These are phyloP conservation scores for Tenthredo notha DNA, from an alignment of 2,888 invertebrate species.

Conservation along the genomic window DNA sequence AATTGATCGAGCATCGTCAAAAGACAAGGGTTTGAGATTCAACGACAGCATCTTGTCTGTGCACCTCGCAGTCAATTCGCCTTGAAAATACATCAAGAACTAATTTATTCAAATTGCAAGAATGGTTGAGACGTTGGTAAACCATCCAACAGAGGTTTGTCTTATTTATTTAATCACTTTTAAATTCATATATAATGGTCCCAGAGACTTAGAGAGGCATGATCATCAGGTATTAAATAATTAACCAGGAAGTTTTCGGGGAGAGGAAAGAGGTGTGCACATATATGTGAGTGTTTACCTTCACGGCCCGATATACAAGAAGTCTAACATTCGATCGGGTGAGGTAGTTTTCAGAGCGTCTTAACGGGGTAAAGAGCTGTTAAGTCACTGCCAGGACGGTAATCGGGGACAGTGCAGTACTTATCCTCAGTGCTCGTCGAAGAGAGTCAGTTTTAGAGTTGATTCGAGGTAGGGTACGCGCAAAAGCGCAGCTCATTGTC, in stretches of 20 bases:
- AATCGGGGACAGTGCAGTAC: conserved; percentile 51
- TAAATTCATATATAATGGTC: not conserved
- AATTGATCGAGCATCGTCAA: not conserved
- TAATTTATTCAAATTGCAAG: not conserved
- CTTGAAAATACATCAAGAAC: not conserved
- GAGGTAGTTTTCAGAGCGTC: conserved; percentile 35
- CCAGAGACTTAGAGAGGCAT: not conserved
- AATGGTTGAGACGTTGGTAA: conserved; percentile 42
- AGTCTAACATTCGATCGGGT: conserved; percentile 18
- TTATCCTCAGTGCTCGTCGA: conserved; percentile 20
- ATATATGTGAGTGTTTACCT: conserved; percentile 14
- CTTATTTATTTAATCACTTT: not conserved
- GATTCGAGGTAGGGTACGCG: conserved; percentile 36
- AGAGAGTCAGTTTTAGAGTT: conserved; percentile 38
- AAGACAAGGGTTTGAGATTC: not conserved
- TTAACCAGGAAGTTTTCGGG: conserved; percentile 6
- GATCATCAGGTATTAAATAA: not conserved
- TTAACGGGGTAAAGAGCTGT: conserved; percentile 48
- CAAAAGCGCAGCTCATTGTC: conserved; percentile 37
- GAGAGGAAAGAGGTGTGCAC: not conserved
- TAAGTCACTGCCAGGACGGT: conserved; percentile 39
- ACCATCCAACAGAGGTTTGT: conserved; percentile 5
- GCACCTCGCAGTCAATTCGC: not conserved
- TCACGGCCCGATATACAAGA: conserved; percentile 10
- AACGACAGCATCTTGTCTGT: not conserved